A percentile compares a stretch with the other conserved stretches of the same genome.
These are phyloP conservation scores for Frankliniella intonsa DNA, from an alignment of 2,888 invertebrate genomes.

Conservation along the genomic window DNA sequence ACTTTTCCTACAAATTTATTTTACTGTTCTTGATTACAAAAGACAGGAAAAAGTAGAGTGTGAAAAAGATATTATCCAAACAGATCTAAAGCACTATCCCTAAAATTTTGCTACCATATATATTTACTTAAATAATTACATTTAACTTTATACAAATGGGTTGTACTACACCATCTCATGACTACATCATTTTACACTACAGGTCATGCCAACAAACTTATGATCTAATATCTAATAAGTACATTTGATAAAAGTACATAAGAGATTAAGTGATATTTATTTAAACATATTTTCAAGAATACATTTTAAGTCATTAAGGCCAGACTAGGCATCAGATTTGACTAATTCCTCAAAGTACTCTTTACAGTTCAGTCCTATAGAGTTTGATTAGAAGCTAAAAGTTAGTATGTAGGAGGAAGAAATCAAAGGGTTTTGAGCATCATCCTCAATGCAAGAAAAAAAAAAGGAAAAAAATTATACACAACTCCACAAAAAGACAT, in stretches of 20 bases:
- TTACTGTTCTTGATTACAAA: neutral
- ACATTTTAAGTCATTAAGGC: conserved; percentile 1
- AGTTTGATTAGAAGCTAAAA: neutral
- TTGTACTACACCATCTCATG: neutral
- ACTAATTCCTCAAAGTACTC: conserved; percentile 2
- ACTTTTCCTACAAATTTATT: neutral
- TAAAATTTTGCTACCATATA: neutral
- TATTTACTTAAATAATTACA: neutral
- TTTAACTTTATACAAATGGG: neutral
- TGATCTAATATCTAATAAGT: neutral
- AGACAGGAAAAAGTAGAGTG: neutral
- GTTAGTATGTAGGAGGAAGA: conserved; percentile 1
- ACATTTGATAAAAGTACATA: neutral
- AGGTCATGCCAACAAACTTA: conserved; percentile 6
- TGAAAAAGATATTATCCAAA: conserved; percentile 1
- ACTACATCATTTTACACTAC: neutral
- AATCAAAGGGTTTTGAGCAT: neutral
- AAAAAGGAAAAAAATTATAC: no score
- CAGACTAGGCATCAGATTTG: neutral
- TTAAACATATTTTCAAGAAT: conserved; percentile 7
- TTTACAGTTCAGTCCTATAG: conserved; percentile 13
- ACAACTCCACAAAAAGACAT: no score
- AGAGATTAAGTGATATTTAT: conserved; percentile 12
- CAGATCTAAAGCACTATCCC: neutral
- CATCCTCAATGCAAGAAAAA: no score